phyloP scores from a whole-genome alignment of 1,140 invertebrate species.

The Eubasilissa regina region DNA sequence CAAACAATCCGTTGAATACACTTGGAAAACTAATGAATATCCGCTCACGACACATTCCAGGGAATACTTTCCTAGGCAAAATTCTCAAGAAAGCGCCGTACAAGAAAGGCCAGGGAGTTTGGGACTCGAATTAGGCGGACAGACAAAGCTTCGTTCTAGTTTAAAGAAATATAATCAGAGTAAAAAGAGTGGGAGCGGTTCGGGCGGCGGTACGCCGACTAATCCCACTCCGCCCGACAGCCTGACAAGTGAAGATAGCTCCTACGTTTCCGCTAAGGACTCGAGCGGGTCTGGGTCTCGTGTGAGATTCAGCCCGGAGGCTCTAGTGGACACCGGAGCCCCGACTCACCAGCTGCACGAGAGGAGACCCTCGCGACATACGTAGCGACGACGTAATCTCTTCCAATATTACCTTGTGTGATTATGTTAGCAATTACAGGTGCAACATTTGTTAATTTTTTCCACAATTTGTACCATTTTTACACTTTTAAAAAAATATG shows the following conservation, averaged over 20 bases:
- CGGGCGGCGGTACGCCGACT: constrained; percentile 83
- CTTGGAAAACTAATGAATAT: constrained; percentile 69
- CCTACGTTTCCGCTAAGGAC: constrained; percentile 87
- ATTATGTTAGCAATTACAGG: constrained; percentile 44
- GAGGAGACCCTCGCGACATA: constrained; percentile 63
- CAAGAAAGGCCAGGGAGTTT: constrained; percentile 83
- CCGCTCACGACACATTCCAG: constrained; percentile 66
- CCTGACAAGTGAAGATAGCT: constrained; percentile 86
- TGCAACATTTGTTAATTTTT: constrained; percentile 4
- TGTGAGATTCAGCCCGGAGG: constrained; percentile 87
- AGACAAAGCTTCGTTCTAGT: constrained; percentile 81
- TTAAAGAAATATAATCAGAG: constrained; percentile 81
- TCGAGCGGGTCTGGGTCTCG: constrained; percentile 78
- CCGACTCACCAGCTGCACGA: constrained; percentile 59
- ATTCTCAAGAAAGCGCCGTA: constrained; percentile 67
- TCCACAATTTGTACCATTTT: background rate
- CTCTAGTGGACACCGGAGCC: constrained; percentile 69
- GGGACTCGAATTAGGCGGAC: constrained; percentile 73
- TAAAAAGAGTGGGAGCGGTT: constrained; percentile 75
- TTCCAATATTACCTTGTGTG: constrained; percentile 72
- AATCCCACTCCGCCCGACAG: constrained; percentile 90
- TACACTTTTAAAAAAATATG: too few species aligned
- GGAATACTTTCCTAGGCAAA: constrained; percentile 72
- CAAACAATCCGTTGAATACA: constrained; percentile 67
- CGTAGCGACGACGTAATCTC: constrained; percentile 70